phyloP scores from a whole-genome alignment of 1,140 invertebrate genomes.

The Anoplophora glabripennis region DNA sequence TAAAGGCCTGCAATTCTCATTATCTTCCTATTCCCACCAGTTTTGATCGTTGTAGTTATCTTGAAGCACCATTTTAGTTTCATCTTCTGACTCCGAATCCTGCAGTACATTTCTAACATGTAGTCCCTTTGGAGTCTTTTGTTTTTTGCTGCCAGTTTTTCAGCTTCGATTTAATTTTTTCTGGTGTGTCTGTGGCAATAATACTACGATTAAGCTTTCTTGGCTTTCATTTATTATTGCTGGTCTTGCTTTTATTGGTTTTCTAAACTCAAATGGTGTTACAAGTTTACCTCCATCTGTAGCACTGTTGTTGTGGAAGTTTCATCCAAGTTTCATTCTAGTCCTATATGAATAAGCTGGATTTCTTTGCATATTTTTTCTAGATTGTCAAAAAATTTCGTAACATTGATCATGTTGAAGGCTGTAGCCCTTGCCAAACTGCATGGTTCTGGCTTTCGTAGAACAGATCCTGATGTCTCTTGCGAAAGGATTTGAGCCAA shows the following conservation, averaged over 20 bases:
- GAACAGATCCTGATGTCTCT: conserved; percentile 29
- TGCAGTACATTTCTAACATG: too few relatives aligned
- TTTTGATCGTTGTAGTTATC: too few relatives aligned
- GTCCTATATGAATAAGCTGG: conserved; percentile 22
- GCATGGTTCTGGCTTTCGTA: conserved; percentile 48
- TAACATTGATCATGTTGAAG: conserved; percentile 42
- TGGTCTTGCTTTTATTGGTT: neutral
- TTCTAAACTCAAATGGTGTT: neutral
- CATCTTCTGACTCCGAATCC: too few relatives aligned
- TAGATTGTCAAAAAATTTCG: conserved; percentile 44
- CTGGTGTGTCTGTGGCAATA: conserved; percentile 3
- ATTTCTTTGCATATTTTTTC: conserved; percentile 31
- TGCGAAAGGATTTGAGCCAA: too few relatives aligned
- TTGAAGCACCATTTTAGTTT: too few relatives aligned
- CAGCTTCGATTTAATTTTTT: neutral
- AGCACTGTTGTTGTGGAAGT: conserved; percentile 47
- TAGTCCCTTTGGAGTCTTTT: too few relatives aligned
- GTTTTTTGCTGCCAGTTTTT: too few relatives aligned
- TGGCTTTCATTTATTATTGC: neutral
- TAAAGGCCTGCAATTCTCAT: too few relatives aligned
- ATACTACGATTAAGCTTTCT: neutral
- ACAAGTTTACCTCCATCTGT: neutral
- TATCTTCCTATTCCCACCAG: too few relatives aligned
- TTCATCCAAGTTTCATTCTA: conserved; percentile 50
- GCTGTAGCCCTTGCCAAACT: conserved; percentile 47